Base-by-base conservation (phyloP, 1,140 invertebrate species). In the Drosophila biarmipes region DNA sequence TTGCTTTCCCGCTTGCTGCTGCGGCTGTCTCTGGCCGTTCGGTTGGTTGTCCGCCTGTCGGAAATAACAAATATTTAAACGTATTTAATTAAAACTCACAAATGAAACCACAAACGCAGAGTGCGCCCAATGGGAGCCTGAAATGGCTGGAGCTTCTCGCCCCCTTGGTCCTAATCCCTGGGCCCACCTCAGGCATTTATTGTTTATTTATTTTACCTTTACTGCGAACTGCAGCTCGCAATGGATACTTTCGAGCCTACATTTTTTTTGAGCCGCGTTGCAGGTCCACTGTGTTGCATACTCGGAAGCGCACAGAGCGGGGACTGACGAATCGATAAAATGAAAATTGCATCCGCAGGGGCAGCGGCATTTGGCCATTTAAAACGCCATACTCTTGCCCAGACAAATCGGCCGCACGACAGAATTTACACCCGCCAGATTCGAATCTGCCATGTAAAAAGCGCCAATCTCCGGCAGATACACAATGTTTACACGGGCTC, bases 21-120 rank as follows among this genome's bases (percentile, higher is more conserved):
- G 73, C 21, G 61, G 67, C 31, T 80, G 51, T 49, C 58, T 35
- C 61, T 40, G 42, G 38, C 55, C 31, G 31, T 42, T 69, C 31
- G 57, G 48, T 68, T 57, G 77, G 61, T 61, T 78, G 81, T 78
- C 77, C 53, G 78, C 56, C 34, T 63, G 81, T 86, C 82, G 78
- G 78, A 81, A 80, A 84, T 77, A 84, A 80, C 84, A 87, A 87
- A 89, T 87, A 89, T 87, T 87, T 79, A 87, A 87, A 87, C 79
- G 84, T 89, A 89, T 84, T 89, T 87, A 84, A 87, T 89, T 89
- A 89, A 87, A 87, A 87, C 79, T 89, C 84, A 80, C 79, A 89
- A 89, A 87, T 89, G 71, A 87, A 89, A 87, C 79, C 82, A 54
- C 82, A 86, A 78, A 61, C 69, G 68, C 46, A 61, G 34, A 72